Evolutionary conservation across 2,888 invertebrate genomes (phyloP).

Genomic region (Diachrysia chrysitis): DNA sequence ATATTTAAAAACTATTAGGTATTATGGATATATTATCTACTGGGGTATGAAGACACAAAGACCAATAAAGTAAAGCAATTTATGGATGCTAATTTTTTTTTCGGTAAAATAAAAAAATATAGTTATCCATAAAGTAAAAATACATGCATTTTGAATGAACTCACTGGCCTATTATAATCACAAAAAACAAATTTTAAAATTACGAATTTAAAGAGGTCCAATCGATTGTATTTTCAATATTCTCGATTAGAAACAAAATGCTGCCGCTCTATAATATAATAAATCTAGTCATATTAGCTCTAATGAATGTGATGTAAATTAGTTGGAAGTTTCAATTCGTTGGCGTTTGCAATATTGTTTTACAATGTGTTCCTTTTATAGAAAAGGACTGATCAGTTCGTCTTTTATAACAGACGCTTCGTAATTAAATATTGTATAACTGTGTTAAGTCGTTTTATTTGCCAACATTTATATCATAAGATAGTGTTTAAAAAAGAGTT

Average conservation of each 20-base stretch:
- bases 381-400: conserved; percentile 66
- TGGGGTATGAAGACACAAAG: conserved; percentile 43
- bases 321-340: conserved; percentile 62
- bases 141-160: no score
- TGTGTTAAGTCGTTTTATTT: conserved; percentile 65
- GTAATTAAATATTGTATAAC: conserved; percentile 76
- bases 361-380: conserved; percentile 62
- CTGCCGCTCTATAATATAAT: conserved; percentile 34
- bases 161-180: no score
- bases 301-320: conserved; percentile 70
- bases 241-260: conserved; percentile 9
- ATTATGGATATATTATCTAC: conserved; percentile 1
- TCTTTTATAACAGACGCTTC: conserved; percentile 79
- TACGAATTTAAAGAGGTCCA: conserved; percentile 5
- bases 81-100: no score
- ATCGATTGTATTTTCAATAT: neutral
- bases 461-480: neutral
- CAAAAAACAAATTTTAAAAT: no score
- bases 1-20: neutral
- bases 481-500: neutral
- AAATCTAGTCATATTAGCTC: conserved; percentile 61
- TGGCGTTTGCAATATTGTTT: conserved; percentile 60
- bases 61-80: conserved; percentile 1
- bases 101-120: no score
- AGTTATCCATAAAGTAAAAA: no score